Conservation (phyloP, 1,140 invertebrate species). For the Holcopasites calliopsidis region DNA sequence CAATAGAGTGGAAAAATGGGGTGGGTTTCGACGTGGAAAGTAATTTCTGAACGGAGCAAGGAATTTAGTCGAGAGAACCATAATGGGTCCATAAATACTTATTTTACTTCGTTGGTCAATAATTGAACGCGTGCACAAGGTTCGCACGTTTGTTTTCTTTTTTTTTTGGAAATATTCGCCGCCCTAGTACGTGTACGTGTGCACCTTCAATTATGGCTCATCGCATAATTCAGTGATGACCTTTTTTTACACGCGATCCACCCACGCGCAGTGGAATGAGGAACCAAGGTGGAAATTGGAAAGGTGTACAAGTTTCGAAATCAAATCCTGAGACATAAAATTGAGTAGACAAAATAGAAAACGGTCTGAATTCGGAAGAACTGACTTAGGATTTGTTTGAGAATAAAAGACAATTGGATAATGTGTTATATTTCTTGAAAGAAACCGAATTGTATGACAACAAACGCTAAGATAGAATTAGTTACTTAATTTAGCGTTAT, state of each 20-base stretch:
- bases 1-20: not conserved
- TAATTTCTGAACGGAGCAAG: not conserved
- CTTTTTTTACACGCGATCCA: not conserved
- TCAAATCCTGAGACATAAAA: too few relatives aligned
- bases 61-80: constrained; percentile 22
- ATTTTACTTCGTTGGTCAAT: constrained; percentile 34
- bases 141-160: not conserved
- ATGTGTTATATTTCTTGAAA: too few relatives aligned
- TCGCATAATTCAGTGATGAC: not conserved
- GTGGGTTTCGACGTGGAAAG: not conserved
- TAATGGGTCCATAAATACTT: constrained; percentile 12
- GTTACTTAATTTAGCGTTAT: too few relatives aligned
- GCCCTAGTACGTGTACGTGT: not conserved
- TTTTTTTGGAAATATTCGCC: not conserved
- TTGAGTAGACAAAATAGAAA: too few relatives aligned
- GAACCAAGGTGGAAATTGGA: not conserved
- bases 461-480: too few relatives aligned
- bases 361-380: too few relatives aligned
- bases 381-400: too few relatives aligned
- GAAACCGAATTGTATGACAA: too few relatives aligned
- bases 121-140: constrained; percentile 2
- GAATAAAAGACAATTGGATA: too few relatives aligned
- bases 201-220: not conserved
- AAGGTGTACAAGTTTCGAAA: not conserved
- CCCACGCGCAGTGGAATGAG: not conserved